Base-by-base conservation (phyloP, 1,140 invertebrate species). In the Littorina saxatilis region DNA sequence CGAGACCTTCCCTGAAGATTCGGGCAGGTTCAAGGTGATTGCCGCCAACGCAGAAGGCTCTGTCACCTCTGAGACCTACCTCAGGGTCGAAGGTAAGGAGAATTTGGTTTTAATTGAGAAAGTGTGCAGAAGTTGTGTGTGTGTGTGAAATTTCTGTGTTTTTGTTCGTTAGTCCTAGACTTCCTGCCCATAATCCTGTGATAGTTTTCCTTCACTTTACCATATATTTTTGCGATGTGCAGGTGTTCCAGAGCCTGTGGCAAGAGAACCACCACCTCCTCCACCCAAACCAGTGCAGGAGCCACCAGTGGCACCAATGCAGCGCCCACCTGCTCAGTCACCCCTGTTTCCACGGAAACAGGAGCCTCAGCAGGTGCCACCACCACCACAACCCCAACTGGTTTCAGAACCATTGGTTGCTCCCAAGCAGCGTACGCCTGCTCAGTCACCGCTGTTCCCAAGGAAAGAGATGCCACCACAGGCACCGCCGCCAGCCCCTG, bases 1-100 rank as follows among this genome's bases (percentile, higher is more conserved):
- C 29, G 91, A 92, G 84, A 91, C 90, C 29, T 92, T 91, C 87
- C 90, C 85, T 63, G 93, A 94, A 87, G 93, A 94, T 86, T 92
- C 93, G 47, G 96, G 96, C 55, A 94, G 94, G 79, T 94, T 96
- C 78, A 94, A 95, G 43, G 91, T 90, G 11, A 82, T 86, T 40
- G 92, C 91, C 55, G 86, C 88, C 52, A 93, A 92, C 81, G 85
- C 87, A 20, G 91, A 90, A 63, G 92, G 92, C 29, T 87, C 91
- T 50, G 85, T 90, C 13, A 80, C 86, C 68, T 92, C 91, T 82
- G 86, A 88, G 29, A 91, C 92, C 47, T 88, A 91, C 68, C 85
- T 93, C 7, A 88, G 86, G 68, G 88, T 93, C n/a, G 87, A 90
- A 88, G 87, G 92, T 92, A 83, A 86, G 61, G 15, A 63, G 11